Evolutionary conservation across 2,888 invertebrate genomes (phyloP).

Genomic region (Metacarcinus magister): DNA sequence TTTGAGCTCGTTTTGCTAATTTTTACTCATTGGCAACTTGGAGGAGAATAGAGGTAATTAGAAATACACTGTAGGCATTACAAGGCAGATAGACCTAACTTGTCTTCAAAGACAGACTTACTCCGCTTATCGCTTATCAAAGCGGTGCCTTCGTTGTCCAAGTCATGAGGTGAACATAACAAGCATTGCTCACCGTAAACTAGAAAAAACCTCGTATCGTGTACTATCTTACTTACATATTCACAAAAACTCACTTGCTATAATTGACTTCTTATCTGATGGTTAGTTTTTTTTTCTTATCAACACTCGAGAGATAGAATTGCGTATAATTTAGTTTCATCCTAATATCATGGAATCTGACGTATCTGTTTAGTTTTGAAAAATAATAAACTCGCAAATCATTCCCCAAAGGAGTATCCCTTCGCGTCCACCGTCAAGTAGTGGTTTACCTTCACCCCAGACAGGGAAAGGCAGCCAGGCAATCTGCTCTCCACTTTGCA

Average conservation of each 20-base stretch:
- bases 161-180: background rate
- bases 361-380: background rate
- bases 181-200: background rate
- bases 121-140: background rate
- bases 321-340: background rate
- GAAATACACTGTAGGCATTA: background rate
- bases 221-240: background rate
- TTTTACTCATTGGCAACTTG: background rate
- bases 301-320: slow-evolving; percentile 42
- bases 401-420: background rate
- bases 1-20: background rate
- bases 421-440: background rate
- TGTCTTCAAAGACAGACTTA: background rate
- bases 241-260: background rate
- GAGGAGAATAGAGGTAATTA: background rate
- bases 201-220: background rate
- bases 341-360: slow-evolving; percentile 14
- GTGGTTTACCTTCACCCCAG: slow-evolving; percentile 4
- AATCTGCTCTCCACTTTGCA: slow-evolving; percentile 42
- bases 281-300: slow-evolving; percentile 40
- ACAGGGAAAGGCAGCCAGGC: background rate
- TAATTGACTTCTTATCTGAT: slow-evolving; percentile 19
- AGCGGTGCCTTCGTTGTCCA: background rate
- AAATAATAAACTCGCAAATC: background rate
- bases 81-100: background rate